Percentiles rank a stretch among this genome's conserved stretches.
Conservation (phyloP, 2,888 invertebrate species). For the Mermis nigrescens region DNA sequence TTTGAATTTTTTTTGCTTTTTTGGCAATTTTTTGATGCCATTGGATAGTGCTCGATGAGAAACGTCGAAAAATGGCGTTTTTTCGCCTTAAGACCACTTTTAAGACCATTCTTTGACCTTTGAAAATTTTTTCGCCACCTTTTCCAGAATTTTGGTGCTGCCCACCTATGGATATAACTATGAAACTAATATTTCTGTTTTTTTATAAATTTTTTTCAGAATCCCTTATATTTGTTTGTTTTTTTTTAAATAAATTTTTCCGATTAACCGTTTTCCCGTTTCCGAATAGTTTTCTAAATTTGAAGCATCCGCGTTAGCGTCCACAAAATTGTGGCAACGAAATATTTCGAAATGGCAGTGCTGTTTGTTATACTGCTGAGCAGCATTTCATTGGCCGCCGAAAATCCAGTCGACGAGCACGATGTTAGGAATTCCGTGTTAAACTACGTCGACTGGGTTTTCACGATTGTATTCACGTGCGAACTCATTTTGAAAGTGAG, state of each 20-base stretch:
- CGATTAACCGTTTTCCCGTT: background rate
- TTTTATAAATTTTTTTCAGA: too few relatives aligned
- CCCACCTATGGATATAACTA: too few relatives aligned
- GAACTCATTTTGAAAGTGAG: slow-evolving; percentile 99
- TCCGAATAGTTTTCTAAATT: slow-evolving; percentile 18
- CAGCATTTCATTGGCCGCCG: slow-evolving; percentile 94
- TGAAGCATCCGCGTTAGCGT: slow-evolving; percentile 83
- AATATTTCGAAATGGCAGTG: slow-evolving; percentile 99
- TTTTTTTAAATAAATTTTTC: background rate
- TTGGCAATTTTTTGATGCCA: too few relatives aligned
- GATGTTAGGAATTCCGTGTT: slow-evolving; percentile 64
- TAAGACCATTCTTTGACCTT: too few relatives aligned
- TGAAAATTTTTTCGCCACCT: too few relatives aligned
- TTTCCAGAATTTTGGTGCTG: too few relatives aligned
- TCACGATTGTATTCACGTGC: slow-evolving; percentile 98
- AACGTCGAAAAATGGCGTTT: too few relatives aligned
- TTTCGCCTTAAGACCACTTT: too few relatives aligned
- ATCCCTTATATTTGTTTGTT: too few relatives aligned
- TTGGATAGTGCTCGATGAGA: too few relatives aligned
- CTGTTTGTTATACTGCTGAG: slow-evolving; percentile 98
- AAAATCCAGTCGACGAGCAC: slow-evolving; percentile 81
- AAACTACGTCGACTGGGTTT: slow-evolving; percentile 93
- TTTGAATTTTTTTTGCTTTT: too few relatives aligned
- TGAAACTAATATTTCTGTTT: too few relatives aligned
- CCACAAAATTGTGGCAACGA: slow-evolving; percentile 97